Evolutionary conservation across 2,888 invertebrate species (phyloP), one percentile per base, ranked within the genome.

Genomic region (Diploptera punctata): DNA sequence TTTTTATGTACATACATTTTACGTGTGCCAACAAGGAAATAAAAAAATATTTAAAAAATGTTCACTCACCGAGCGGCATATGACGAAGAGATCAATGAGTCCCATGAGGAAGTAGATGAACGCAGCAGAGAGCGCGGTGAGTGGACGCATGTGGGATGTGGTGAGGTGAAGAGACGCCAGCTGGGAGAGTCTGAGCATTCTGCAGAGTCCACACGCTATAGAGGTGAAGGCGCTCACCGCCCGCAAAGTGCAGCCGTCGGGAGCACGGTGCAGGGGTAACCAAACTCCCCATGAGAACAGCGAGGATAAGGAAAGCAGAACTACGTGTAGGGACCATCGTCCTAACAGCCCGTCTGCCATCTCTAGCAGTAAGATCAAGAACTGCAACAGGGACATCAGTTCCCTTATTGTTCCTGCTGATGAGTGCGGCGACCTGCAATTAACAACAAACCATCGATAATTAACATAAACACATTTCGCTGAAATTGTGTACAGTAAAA

Each of bases 41-140:
- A 19, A 44, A 74, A 73, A 74, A 75, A 74, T 57, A 71, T 74
- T 74, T 13, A 13, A 38, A 38, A 74, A 75, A 75, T 74, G 67
- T 74, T n/a, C 33, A 75, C 77, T 78, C 76, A 82, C 81, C 79
- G 79, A 79, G 60, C 78, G 77, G 75, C 80, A 79, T 19, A 81
- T 74, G 16, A 80, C 77, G 54, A 78, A 80, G 24, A 80, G 76
- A 71, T 82, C 80, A 62, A 81, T 77, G 62, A 82, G 72, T 0
- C 80, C 79, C 26, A 82, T 77, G 16, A 78, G 71, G 33, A 78
- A 78, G 52, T 79, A 80, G 33, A 78, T 76, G 18, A 77, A 69
- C 2, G 79, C 79, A 1, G 78, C 75, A 16, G 77, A 76, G 2
- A 77, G 76, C 2, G 80, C 79, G 3, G 77, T 77, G 31, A 76